Evolutionary conservation across 2,797 vertebrate species (phyloP).

Genomic region (Harpagifer antarcticus): DNA sequence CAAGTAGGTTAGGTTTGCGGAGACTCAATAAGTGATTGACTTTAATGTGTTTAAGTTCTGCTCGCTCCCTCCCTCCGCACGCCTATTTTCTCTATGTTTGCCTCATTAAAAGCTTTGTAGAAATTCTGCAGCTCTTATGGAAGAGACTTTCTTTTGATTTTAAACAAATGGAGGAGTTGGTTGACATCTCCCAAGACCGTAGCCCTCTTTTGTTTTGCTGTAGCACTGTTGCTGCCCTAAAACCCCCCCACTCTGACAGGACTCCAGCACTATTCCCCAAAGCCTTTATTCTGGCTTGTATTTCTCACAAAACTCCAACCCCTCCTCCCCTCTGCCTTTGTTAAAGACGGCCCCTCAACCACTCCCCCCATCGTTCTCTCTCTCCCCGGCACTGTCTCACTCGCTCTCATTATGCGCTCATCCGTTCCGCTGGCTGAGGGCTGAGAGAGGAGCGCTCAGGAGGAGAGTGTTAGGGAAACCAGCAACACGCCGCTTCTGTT

Average conservation of each 20-base stretch:
- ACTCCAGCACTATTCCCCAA: constrained; percentile 80
- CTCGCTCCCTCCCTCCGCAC: constrained; percentile 9
- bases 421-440: constrained; percentile 78
- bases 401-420: constrained; percentile 71
- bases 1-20: constrained; percentile 50
- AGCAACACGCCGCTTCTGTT: constrained; percentile 58
- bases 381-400: constrained; percentile 60
- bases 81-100: constrained; percentile 57
- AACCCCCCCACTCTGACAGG: constrained; percentile 64
- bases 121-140: constrained; percentile 62
- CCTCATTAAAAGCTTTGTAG: constrained; percentile 75
- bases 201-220: constrained; percentile 80
- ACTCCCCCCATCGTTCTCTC: constrained; percentile 63
- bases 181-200: constrained; percentile 80
- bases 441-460: constrained; percentile 73
- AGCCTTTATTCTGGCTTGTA: constrained; percentile 80
- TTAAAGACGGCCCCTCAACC: constrained; percentile 83
- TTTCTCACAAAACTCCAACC: constrained; percentile 63
- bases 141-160: constrained; percentile 74
- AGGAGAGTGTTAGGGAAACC: constrained; percentile 69
- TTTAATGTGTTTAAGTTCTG: constrained; percentile 66
- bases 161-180: constrained; percentile 75
- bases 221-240: constrained; percentile 66
- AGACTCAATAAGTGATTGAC: constrained; percentile 62
- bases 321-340: constrained; percentile 81